phyloP scores from a whole-genome alignment of 2,888 invertebrate genomes.

The Gerris lacustris region DNA sequence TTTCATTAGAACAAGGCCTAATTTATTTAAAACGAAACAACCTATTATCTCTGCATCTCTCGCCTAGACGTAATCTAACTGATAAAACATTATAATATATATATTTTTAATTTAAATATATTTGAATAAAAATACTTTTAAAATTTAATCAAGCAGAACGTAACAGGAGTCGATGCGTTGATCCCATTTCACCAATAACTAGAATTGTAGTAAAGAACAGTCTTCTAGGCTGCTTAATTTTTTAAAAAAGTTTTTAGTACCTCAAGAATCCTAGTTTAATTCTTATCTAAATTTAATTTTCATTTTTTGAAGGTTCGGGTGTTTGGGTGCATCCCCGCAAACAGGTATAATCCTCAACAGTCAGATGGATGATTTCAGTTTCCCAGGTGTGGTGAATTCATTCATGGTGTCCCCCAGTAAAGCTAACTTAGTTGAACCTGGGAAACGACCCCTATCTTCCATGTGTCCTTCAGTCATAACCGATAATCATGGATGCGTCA shows the following conservation, averaged over 20 bases:
- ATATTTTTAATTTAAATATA: neutral
- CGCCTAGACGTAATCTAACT: no score
- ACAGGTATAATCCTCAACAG: conserved; percentile 90
- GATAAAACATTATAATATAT: neutral
- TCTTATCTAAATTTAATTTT: no score
- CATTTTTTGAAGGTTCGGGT: conserved; percentile 57
- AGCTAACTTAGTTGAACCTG: conserved; percentile 64
- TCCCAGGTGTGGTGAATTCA: conserved; percentile 54
- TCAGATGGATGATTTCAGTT: conserved; percentile 91
- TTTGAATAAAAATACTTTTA: neutral
- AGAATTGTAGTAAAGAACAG: neutral
- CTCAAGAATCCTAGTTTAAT: no score
- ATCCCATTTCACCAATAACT: neutral
- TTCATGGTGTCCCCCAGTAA: conserved; percentile 64
- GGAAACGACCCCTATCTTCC: conserved; percentile 73
- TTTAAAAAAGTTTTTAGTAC: no score
- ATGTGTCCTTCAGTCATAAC: conserved; percentile 73
- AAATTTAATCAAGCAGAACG: neutral
- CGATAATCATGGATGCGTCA: conserved; percentile 39
- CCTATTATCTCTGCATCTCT: no score
- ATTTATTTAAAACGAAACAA: no score
- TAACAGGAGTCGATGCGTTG: conserved; percentile 8
- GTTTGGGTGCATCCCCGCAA: conserved; percentile 58
- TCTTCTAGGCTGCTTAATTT: no score
- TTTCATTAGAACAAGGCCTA: no score